A percentile compares a stretch with the other conserved stretches of the same genome.
phyloP scores from a whole-genome alignment of 1,140 invertebrate species.

The Cydia fagiglandana region DNA sequence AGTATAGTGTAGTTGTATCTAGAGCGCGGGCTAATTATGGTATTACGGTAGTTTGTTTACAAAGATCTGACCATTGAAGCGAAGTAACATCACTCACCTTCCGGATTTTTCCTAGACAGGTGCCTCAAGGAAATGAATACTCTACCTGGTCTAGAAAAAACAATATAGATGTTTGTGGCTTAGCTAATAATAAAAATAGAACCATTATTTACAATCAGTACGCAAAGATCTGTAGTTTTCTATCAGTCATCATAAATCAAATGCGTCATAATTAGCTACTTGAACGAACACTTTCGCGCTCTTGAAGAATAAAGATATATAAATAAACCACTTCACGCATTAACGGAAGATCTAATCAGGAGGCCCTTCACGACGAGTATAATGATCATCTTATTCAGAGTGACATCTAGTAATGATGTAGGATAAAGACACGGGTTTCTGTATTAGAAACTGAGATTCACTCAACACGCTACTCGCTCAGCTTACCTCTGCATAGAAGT shows the following conservation, averaged over 20 bases:
- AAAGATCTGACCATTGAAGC: too few relatives aligned
- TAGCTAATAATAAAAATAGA: too few relatives aligned
- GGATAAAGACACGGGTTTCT: too few relatives aligned
- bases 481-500: too few relatives aligned
- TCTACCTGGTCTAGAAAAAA: too few relatives aligned
- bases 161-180: too few relatives aligned
- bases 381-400: background rate
- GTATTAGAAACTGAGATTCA: too few relatives aligned
- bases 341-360: background rate
- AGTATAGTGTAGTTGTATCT: too few relatives aligned
- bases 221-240: background rate
- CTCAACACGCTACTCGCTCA: too few relatives aligned
- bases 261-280: conserved; percentile 1
- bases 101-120: background rate
- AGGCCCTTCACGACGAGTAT: background rate
- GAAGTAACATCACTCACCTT: background rate
- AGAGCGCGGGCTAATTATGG: background rate
- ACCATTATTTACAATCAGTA: too few relatives aligned
- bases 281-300: background rate
- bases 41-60: background rate
- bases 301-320: background rate
- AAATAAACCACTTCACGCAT: conserved; percentile 7
- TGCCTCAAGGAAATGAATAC: background rate
- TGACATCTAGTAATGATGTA: background rate
- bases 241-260: background rate